Conservation (phyloP, 2,797 vertebrate genomes). For the Tympanoctomys barrerae region DNA sequence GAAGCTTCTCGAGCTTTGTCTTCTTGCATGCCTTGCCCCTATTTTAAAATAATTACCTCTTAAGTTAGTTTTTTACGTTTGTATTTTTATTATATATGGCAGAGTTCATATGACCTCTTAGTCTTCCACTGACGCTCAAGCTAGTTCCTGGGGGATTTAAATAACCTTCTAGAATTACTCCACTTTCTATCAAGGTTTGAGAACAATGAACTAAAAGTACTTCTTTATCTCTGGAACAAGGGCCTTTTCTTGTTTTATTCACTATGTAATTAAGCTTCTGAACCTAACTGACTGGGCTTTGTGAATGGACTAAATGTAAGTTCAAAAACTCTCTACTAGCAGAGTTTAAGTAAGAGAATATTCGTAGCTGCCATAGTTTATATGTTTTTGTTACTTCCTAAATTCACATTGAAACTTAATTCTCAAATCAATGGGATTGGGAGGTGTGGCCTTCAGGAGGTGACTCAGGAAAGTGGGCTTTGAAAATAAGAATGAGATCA, state of each 20-base stretch:
- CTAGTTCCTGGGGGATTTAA: background rate
- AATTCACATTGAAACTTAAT: background rate
- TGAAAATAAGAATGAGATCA: background rate
- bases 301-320: background rate
- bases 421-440: background rate
- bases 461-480: background rate
- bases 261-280: background rate
- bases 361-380: background rate
- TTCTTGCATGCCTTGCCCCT: background rate
- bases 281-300: background rate
- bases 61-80: slow-evolving; percentile 18
- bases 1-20: background rate
- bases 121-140: background rate
- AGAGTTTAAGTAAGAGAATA: background rate
- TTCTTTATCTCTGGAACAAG: background rate
- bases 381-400: background rate
- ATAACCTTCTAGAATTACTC: background rate
- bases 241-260: background rate
- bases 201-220: background rate
- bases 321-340: background rate
- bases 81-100: background rate
- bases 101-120: background rate
- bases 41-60: background rate
- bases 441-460: background rate
- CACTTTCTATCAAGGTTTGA: background rate